A percentile compares a stretch with the other conserved stretches of the same genome.
phyloP scores from a whole-genome alignment of 2,888 invertebrate species.

The Dugesia japonica region DNA sequence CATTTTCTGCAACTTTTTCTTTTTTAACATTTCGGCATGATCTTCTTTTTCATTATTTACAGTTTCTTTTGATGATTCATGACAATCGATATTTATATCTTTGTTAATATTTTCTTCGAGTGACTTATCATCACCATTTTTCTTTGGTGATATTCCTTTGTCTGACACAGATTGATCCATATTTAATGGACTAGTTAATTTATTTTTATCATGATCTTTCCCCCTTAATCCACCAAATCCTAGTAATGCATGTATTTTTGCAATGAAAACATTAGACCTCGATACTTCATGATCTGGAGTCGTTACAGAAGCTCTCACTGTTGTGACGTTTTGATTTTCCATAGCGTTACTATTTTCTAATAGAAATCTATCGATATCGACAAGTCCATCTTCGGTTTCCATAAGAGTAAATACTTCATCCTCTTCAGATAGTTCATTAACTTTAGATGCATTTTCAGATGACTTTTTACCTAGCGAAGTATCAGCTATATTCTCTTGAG shows the following conservation, averaged over 20 bases:
- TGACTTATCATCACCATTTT: too few relatives aligned
- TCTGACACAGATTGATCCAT: too few relatives aligned
- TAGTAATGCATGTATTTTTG: neutral
- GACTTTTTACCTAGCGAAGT: too few relatives aligned
- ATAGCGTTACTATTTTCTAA: neutral
- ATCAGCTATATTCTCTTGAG: neutral
- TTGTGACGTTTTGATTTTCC: neutral
- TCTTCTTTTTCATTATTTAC: too few relatives aligned
- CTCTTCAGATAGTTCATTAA: neutral
- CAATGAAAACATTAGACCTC: neutral
- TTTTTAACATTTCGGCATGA: too few relatives aligned
- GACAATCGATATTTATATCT: too few relatives aligned
- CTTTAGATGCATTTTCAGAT: neutral
- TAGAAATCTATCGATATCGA: neutral
- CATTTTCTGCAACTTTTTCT: too few relatives aligned
- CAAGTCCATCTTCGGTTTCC: neutral
- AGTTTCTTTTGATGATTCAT: too few relatives aligned
- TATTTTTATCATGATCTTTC: neutral
- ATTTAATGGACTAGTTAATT: too few relatives aligned
- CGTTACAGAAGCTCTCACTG: neutral
- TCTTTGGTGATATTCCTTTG: too few relatives aligned
- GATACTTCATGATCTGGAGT: neutral
- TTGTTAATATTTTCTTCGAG: too few relatives aligned
- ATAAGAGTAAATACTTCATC: neutral
- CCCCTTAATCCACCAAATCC: neutral